Evolutionary conservation across 2,888 invertebrate genomes (phyloP), one percentile per base, ranked within the genome.

Genomic region (Epsilonema sp.): DNA sequence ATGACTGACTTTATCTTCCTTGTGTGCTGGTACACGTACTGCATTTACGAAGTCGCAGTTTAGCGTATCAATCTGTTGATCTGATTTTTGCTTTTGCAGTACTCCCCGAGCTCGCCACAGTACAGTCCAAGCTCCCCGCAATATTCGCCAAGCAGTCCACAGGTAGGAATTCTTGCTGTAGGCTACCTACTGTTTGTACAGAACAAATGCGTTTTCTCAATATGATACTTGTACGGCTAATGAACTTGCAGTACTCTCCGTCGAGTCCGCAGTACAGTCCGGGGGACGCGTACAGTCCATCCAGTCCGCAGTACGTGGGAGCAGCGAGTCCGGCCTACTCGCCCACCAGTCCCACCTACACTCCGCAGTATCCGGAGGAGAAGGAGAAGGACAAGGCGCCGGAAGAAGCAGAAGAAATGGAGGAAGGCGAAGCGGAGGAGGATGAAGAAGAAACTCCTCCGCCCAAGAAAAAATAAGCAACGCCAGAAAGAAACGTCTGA

Each of bases 321-420:
- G n/a, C n/a, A n/a, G n/a, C n/a, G n/a, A 79, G 82, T 1, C 78
- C 78, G 1, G 75, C 74, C 1, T 82, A 82, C 59, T 78, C 79
- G 0, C 82, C 81, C 1, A 78, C 81, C 1, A 79, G 78, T 56
- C 85, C 80, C 0, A 77, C 77, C 3, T 86, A 84, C 65, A 81
- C 80, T 54, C 74, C 77, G 50, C 77, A 78, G 8, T 11, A 5
- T 21, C 39, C 39, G 20, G 22, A 20, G 39, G 39, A 39, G 16
- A 8, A 20, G 39, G 39, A 39, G 20, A n/a, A 39, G 22, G 39
- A 39, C 31, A 16, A 31, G 16, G 16, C 16, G 16, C 31, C 31
- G 11, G 31, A 31, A 31, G 31, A 31, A 31, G 16, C 11, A 31
- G 31, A 31, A 31, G 31, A 31, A 20, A 31, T 16, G 16, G 31